Conservation (phyloP, 2,888 invertebrate genomes). For the Aspidiotus destructor region DNA sequence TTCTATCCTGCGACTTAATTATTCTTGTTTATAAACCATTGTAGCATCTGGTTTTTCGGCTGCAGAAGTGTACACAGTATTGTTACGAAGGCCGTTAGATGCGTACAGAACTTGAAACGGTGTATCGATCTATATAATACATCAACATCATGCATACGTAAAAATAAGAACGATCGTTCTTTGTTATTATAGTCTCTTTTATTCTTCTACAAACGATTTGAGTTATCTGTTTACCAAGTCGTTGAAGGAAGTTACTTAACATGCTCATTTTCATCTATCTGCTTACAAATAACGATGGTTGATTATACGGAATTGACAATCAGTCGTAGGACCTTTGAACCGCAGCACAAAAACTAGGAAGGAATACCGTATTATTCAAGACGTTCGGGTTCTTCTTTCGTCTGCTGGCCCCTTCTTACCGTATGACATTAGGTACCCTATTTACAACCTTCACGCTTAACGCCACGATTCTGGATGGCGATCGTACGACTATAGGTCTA, state of each 20-base stretch:
- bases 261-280: not conserved
- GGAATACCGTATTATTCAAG: not conserved
- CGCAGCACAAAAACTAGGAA: conserved; percentile 28
- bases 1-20: no score
- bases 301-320: conserved; percentile 26
- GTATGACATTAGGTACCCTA: not conserved
- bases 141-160: no score
- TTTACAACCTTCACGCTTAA: not conserved
- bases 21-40: no score
- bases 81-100: no score
- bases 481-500: no score
- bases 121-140: no score
- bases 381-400: not conserved
- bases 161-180: not conserved
- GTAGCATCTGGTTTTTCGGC: no score
- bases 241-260: conserved; percentile 10
- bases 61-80: no score
- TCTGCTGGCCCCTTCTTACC: not conserved
- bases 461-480: no score
- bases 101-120: no score
- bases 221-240: conserved; percentile 13
- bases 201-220: not conserved
- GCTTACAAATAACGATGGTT: not conserved
- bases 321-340: conserved; percentile 27
- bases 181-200: not conserved